phyloP scores from a whole-genome alignment of 2,888 invertebrate species.

The Protodeltote pygarga region DNA sequence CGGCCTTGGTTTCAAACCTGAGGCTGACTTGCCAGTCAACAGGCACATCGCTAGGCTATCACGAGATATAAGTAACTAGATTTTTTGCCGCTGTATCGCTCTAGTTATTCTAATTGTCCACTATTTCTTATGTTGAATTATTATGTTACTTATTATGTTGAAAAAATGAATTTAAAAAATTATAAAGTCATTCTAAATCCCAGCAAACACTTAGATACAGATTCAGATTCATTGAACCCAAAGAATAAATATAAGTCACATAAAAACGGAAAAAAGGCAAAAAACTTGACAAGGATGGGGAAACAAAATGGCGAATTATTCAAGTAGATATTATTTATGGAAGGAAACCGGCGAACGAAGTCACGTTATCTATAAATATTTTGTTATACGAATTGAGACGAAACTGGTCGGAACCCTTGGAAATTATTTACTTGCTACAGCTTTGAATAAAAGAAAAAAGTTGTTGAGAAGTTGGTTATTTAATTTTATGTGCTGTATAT shows the following conservation, averaged over 20 bases:
- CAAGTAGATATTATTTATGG: slow-evolving; percentile 51
- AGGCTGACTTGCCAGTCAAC: no score
- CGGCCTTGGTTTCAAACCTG: no score
- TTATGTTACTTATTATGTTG: no score
- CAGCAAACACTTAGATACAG: background rate
- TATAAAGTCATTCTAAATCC: background rate
- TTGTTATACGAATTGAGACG: slow-evolving; percentile 32
- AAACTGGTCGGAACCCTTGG: background rate
- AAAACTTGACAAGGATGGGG: slow-evolving; percentile 6
- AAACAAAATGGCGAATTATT: slow-evolving; percentile 46
- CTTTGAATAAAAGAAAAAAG: background rate
- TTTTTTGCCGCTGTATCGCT: no score
- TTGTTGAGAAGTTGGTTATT: background rate
- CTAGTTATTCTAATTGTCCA: no score
- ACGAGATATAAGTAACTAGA: no score
- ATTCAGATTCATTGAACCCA: slow-evolving; percentile 9
- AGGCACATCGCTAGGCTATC: no score
- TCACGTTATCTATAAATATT: slow-evolving; percentile 32
- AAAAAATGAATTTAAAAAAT: no score
- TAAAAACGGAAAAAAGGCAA: slow-evolving; percentile 1
- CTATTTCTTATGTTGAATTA: no score
- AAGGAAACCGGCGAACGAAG: slow-evolving; percentile 19
- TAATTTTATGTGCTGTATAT: no score
- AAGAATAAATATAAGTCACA: slow-evolving; percentile 17
- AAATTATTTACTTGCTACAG: slow-evolving; percentile 25